These are phyloP conservation scores for Oreochromis tanganicae DNA, from an alignment of 2,113 vertebrate species.

Conservation along the genomic window DNA sequence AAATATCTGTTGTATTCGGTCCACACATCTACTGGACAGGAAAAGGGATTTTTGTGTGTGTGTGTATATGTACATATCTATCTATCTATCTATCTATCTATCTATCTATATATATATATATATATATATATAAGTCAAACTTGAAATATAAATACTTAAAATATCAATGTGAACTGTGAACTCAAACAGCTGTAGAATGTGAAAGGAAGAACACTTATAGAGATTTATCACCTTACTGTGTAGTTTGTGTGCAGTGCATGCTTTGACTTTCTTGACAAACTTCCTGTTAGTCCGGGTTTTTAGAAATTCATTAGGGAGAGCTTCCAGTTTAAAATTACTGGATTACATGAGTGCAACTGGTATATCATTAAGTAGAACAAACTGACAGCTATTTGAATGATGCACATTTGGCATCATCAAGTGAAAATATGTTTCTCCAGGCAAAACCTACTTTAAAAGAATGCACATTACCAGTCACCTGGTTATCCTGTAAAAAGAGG, in stretches of 20 bases:
- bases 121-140: no score
- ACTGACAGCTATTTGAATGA: neutral
- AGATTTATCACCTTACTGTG: neutral
- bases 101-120: no score
- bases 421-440: neutral
- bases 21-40: neutral
- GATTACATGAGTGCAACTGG: neutral
- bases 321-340: neutral
- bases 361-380: neutral
- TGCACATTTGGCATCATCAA: neutral
- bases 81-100: no score
- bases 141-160: neutral
- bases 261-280: neutral
- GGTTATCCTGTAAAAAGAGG: neutral
- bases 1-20: neutral
- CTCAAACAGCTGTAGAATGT: neutral
- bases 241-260: neutral
- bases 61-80: no score
- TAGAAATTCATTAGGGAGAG: neutral
- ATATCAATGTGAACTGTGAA: neutral
- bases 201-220: neutral
- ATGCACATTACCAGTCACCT: neutral
- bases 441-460: neutral
- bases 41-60: neutral
- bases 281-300: neutral